Evolutionary conservation across 2,113 vertebrate genomes (phyloP), one percentile per base, ranked within the genome.

Genomic region (Heterocephalus glaber): DNA sequence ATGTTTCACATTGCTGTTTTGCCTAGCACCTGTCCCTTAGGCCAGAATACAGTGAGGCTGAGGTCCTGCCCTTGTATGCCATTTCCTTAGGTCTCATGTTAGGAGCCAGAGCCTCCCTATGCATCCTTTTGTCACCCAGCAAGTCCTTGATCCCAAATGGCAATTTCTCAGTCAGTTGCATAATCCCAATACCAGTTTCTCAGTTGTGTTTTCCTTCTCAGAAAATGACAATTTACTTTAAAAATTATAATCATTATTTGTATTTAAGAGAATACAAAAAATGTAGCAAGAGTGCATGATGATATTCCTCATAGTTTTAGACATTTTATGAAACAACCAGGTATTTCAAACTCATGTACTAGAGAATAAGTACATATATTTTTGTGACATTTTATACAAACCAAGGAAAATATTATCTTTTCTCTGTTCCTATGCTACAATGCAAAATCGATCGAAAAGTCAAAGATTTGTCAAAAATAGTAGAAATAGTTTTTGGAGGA

Each of bases 381-480:
- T 77, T 58, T 63, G 89, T 76, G 33, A 86, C 0, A 76, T 79
- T 96, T 56, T 35, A 41, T 79, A 58, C 1, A 61, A 82, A 26
- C 33, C 47, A 56, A 89, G 65, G 58, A 54, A 90, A 82, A 77
- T 7, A 76, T 4, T 52, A 54, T 74, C 13, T 28, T 44, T 74
- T 93, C 60, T 11, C 26, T 61, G 24, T 49, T n/a, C 11, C 9
- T 54, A 30, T 1, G 60, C 76, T 74, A 92, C 16, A 58, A 38
- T n/a, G 19, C 8, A 89, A 96, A 83, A 49, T 89, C 44, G 72
- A 70, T 1, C 70, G 44, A 28, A 44, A 70, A 96, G 19, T 65
- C 12, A 66, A 92, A 44, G 76, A 4, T 77, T 66, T 47, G 92
- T 83, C 16, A 89, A 94, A n/a, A 96, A 70, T 47, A 16, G 14